These are phyloP conservation scores for Lamproptera curius DNA, from an alignment of 2,888 invertebrate species.

Conservation along the genomic window DNA sequence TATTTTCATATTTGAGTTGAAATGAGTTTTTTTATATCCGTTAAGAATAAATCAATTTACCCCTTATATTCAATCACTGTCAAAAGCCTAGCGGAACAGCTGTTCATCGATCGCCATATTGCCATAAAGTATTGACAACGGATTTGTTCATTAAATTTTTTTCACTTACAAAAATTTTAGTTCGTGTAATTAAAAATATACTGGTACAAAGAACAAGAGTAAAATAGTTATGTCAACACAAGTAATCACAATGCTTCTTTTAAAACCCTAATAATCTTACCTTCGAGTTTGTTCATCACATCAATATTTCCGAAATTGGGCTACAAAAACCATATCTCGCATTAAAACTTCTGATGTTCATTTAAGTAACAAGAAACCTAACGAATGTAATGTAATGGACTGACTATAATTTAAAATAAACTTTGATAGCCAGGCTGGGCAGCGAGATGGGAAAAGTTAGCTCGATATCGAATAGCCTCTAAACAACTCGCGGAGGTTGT, in stretches of 20 bases:
- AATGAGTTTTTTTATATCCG: slow-evolving; percentile 1
- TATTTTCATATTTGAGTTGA: too few species aligned
- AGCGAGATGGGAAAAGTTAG: background rate
- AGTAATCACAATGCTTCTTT: background rate
- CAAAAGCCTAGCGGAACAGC: slow-evolving; percentile 9
- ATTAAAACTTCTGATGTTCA: background rate
- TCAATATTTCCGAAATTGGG: background rate
- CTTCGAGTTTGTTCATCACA: background rate
- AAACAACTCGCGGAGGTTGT: background rate
- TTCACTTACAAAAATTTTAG: background rate
- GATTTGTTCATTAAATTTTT: background rate
- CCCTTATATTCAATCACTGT: slow-evolving; percentile 11
- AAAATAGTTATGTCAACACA: background rate
- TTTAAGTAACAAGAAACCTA: background rate
- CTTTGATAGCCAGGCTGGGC: background rate
- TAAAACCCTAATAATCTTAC: background rate
- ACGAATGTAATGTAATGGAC: background rate
- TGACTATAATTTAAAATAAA: background rate
- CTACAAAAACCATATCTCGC: background rate
- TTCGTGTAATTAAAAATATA: background rate
- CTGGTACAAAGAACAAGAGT: background rate
- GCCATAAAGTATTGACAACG: background rate
- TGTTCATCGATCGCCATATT: slow-evolving; percentile 4
- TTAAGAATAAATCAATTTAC: background rate
- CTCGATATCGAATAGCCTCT: background rate